Conservation (phyloP, 2,888 invertebrate species). For the Drosophila pegasa region DNA sequence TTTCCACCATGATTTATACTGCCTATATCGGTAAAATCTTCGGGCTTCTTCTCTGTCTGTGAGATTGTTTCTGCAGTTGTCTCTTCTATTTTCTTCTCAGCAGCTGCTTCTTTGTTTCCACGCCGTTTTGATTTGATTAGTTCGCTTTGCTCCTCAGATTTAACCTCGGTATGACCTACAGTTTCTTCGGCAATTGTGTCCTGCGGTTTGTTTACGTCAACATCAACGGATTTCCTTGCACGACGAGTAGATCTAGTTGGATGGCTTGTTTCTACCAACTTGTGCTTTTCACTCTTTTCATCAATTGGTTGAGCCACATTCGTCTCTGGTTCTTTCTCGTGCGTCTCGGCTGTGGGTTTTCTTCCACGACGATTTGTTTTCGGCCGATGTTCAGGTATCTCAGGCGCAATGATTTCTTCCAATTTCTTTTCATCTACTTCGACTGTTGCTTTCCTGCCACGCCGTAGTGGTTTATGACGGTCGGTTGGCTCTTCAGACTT, state of each 20-base stretch:
- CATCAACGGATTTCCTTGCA: constrained; percentile 4
- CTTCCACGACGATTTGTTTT: constrained; percentile 15
- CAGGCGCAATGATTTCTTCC: not conserved
- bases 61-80: not conserved
- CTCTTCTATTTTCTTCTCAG: not conserved
- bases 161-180: not conserved
- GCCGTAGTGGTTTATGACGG: constrained; percentile 12
- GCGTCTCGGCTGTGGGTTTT: not conserved
- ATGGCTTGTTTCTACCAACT: not conserved
- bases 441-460: constrained; percentile 15
- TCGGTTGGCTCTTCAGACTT: not conserved
- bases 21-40: not conserved
- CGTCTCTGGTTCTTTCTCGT: constrained; percentile 1
- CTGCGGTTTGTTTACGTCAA: not conserved
- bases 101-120: not conserved
- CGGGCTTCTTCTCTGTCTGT: not conserved
- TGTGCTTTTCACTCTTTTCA: not conserved
- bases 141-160: not conserved
- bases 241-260: not conserved
- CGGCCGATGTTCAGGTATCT: not conserved
- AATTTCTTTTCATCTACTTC: not conserved
- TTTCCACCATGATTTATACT: not conserved
- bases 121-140: not conserved
- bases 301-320: not conserved
- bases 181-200: not conserved